Evolutionary conservation across 64 coral and sea anemone genomes (phyloP), one percentile per base, ranked within the genome.

Genomic region (Montipora efflorescens): DNA sequence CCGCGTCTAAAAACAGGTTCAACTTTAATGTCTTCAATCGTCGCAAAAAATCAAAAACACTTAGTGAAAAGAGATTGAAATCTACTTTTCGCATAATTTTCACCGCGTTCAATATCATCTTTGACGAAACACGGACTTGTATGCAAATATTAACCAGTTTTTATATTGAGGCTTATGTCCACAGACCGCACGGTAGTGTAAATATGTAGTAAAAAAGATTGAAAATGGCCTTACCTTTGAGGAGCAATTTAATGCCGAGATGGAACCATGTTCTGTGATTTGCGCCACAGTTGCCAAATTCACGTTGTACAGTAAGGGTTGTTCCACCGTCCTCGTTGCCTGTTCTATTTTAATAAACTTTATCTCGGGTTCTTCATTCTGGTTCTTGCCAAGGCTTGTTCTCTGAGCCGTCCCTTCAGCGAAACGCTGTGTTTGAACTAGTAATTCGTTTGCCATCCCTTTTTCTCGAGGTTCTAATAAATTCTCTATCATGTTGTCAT

Each of bases 111-210:
- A 47, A 46, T 78, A 86, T 48, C 82, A 8, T 15, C 8, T 61
- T 84, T 71, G 36, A 49, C 43, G 8, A 71, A 86, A 13, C 59
- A 48, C n/a, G 82, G 82, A 86, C 64, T 86, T 67, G 46, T 86
- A 86, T 86, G 82, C 82, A 86, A 86, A 86, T 86, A 86, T 86
- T 86, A 86, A 86, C 82, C 36, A 86, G 82, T 48, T 71, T 48
- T 23, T 18, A 50, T 86, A 86, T 86, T 86, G 82, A 86, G 22
- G 62, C 16, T 49, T 71, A 47, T 86, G 82, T 86, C 43, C 67
- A 50, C 66, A 86, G 4, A 62, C 47, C 25, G 81, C 81, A 86
- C 61, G 82, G 8, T 50, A 47, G 82, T 86, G 82, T 86, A 86
- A 86, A 71, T 86, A 86, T 20, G 18, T 45, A 62, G 62, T 10